These are phyloP conservation scores for Catalaphyllia jardinei DNA, from an alignment of 64 coral and sea anemone species.

Conservation along the genomic window DNA sequence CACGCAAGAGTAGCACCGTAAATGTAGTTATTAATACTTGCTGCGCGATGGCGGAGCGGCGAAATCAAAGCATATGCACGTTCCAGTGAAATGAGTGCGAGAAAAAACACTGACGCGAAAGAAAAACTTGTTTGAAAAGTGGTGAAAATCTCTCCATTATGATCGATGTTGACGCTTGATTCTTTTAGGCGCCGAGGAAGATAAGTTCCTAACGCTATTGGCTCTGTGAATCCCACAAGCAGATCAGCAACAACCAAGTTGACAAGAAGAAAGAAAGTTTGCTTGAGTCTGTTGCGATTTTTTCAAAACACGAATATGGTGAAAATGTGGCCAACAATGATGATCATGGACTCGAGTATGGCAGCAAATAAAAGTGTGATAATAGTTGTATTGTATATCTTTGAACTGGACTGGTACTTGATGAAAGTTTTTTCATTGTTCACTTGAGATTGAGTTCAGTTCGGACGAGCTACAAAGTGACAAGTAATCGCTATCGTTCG, in stretches of 20 bases:
- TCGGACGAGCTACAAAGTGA: too few species aligned
- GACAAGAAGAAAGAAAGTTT: not conserved
- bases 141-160: not conserved
- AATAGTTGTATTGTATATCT: not conserved
- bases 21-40: not conserved
- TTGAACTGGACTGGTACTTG: not conserved
- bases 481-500: too few species aligned
- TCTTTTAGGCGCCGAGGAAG: not conserved
- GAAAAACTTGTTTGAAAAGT: not conserved
- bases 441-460: too few species aligned
- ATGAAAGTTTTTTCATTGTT: too few species aligned
- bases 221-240: not conserved
- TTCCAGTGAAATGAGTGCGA: not conserved
- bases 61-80: not conserved
- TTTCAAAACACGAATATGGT: conserved; percentile 1
- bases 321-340: not conserved
- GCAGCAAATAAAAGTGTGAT: not conserved
- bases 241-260: conserved; percentile 3
- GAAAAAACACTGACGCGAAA: not conserved
- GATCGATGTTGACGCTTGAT: not conserved
- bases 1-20: not conserved
- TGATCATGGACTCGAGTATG: not conserved
- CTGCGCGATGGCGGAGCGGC: not conserved
- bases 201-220: not conserved
- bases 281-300: not conserved